phyloP scores from a whole-genome alignment of 1,140 invertebrate genomes.

The Drosophila prosaltans region DNA sequence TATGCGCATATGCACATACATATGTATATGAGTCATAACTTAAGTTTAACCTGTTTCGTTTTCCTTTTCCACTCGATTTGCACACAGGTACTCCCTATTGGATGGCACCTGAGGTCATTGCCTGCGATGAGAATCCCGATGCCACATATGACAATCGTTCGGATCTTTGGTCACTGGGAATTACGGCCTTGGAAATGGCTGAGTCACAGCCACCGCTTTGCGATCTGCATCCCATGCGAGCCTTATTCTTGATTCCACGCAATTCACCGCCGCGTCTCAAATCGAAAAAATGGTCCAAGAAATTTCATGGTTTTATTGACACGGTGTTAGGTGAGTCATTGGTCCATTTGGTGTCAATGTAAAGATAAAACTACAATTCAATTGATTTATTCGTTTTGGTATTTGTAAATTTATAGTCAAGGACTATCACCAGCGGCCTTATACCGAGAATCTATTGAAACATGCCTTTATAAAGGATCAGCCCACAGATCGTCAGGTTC shows the following conservation, averaged over 20 bases:
- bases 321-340: conserved; percentile 84
- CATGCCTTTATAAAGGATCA: conserved; percentile 99
- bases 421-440: conserved; percentile 98
- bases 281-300: conserved; percentile 99
- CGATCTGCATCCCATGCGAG: conserved; percentile 99
- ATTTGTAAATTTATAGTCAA: conserved; percentile 88
- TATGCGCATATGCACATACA: neutral
- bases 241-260: conserved; percentile 98
- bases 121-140: conserved; percentile 99
- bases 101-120: conserved; percentile 99
- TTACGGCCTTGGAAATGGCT: conserved; percentile 99
- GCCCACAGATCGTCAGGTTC: conserved; percentile 98
- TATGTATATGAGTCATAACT: neutral
- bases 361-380: too few relatives aligned
- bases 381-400: neutral
- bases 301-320: conserved; percentile 92
- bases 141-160: conserved; percentile 99
- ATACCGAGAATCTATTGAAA: conserved; percentile 98
- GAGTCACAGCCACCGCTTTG: conserved; percentile 99
- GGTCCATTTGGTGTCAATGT: neutral
- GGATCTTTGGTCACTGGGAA: conserved; percentile 99
- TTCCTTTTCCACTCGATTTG: neutral
- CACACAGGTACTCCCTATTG: conserved; percentile 94
- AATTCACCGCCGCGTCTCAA: conserved; percentile 98
- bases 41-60: conserved; percentile 27